Percentiles rank a stretch among this genome's conserved stretches.
These are phyloP conservation scores for Lumbricus terrestris DNA, from an alignment of 2,888 invertebrate species.

Conservation along the genomic window DNA sequence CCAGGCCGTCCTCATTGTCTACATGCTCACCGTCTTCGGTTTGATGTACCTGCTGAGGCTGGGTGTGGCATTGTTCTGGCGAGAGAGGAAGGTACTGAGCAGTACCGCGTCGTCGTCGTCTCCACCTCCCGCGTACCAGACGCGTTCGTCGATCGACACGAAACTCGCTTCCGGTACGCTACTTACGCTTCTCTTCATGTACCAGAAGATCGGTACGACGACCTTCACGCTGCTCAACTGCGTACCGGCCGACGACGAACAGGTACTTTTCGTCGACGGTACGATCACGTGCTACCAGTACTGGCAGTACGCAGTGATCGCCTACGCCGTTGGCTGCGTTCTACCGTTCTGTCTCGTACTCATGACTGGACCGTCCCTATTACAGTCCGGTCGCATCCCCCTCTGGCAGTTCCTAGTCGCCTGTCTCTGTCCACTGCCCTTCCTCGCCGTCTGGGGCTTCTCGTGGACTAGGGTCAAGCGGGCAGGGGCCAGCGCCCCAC, in stretches of 20 bases:
- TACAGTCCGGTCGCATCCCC: slow-evolving; percentile 28
- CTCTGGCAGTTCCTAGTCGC: slow-evolving; percentile 36
- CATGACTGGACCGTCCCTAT: slow-evolving; percentile 36
- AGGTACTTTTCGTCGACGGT: slow-evolving; percentile 41
- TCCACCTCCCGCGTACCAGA: not conserved
- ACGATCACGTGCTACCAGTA: slow-evolving; percentile 34
- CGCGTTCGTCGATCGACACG: slow-evolving; percentile 22
- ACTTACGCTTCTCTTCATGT: slow-evolving; percentile 37
- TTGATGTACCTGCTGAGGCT: slow-evolving; percentile 31
- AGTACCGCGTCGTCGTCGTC: not conserved
- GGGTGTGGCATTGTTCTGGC: slow-evolving; percentile 15
- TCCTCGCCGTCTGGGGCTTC: slow-evolving; percentile 34
- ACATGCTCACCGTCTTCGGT: slow-evolving; percentile 33
- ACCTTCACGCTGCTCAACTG: slow-evolving; percentile 40
- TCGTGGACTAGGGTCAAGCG: not conserved
- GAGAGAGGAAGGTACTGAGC: not conserved
- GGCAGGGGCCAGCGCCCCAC: not conserved
- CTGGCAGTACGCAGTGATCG: slow-evolving; percentile 37
- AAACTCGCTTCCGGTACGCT: slow-evolving; percentile 36
- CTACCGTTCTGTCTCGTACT: slow-evolving; percentile 38
- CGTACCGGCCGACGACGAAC: slow-evolving; percentile 35
- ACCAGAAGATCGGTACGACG: slow-evolving; percentile 39
- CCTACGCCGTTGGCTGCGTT: slow-evolving; percentile 35
- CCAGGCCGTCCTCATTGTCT: slow-evolving; percentile 38
- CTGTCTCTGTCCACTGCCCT: slow-evolving; percentile 37